A percentile compares a stretch with the other conserved stretches of the same genome.
Evolutionary conservation across 1,140 invertebrate species (phyloP).

Genomic region (Micrasema longulum): DNA sequence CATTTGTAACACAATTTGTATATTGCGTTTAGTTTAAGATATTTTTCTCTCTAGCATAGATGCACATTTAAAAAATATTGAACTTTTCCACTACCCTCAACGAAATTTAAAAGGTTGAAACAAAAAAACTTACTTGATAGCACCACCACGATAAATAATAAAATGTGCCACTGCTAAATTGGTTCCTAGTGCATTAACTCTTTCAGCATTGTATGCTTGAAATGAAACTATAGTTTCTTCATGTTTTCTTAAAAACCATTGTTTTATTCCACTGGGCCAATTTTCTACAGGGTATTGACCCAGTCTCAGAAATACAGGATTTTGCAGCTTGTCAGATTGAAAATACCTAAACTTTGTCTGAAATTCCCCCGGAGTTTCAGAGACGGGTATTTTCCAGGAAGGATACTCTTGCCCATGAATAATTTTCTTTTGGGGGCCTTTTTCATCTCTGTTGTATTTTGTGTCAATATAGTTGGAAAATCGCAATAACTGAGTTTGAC

Average conservation of each 20-base stretch:
- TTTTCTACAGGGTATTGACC: neutral
- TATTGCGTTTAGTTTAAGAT: no score
- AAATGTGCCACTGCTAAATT: conserved; percentile 64
- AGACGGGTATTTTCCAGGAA: neutral
- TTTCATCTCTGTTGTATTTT: conserved; percentile 6
- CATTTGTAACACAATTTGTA: no score
- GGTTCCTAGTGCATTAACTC: conserved; percentile 58
- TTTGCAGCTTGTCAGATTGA: conserved; percentile 1
- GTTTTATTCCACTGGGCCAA: neutral
- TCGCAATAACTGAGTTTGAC: no score
- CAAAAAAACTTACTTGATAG: conserved; percentile 58
- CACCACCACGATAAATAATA: conserved; percentile 59
- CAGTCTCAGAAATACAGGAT: conserved; percentile 3
- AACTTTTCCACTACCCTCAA: no score
- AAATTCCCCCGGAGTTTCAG: neutral
- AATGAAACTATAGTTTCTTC: no score
- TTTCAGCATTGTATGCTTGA: no score
- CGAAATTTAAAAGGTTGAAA: neutral
- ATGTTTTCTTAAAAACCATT: conserved; percentile 4
- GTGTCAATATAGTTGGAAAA: no score
- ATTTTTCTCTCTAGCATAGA: no score
- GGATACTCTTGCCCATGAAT: conserved; percentile 27
- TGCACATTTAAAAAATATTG: no score
- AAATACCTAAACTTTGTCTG: neutral
- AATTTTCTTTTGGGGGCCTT: conserved; percentile 7